phyloP scores from a whole-genome alignment of 2,113 vertebrate species.

The Syngnathus typhle region DNA sequence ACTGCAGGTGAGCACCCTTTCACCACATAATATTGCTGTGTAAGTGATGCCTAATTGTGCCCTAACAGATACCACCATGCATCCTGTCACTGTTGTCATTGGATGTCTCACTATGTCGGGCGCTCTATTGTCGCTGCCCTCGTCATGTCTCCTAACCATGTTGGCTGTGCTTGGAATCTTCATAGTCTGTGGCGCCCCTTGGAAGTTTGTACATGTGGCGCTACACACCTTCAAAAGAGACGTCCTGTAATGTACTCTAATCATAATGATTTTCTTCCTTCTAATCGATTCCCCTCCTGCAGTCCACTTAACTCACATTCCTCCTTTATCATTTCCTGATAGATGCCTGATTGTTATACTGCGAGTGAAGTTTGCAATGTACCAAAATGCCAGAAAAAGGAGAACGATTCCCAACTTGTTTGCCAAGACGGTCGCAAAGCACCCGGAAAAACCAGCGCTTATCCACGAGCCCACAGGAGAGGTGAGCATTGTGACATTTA shows the following conservation, averaged over 20 bases:
- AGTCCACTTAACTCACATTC: neutral
- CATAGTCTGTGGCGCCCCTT: slow-evolving; percentile 62
- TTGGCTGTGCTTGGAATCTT: slow-evolving; percentile 67
- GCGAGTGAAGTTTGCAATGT: slow-evolving; percentile 70
- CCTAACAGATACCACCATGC: slow-evolving; percentile 29
- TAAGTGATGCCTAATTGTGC: neutral
- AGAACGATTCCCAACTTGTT: slow-evolving; percentile 77
- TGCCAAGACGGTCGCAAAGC: slow-evolving; percentile 52
- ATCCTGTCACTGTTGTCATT: neutral
- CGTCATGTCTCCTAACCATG: slow-evolving; percentile 42
- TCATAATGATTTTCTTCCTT: neutral
- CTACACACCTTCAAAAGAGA: slow-evolving; percentile 74
- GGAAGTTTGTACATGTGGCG: slow-evolving; percentile 73
- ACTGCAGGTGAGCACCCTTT: slow-evolving; percentile 22
- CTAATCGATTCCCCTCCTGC: neutral
- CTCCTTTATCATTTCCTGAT: slow-evolving; percentile 22
- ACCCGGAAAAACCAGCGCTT: slow-evolving; percentile 76
- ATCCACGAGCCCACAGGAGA: slow-evolving; percentile 74
- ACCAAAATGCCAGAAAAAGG: slow-evolving; percentile 46
- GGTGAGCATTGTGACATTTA: slow-evolving; percentile 34
- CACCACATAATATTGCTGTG: neutral
- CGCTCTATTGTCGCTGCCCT: slow-evolving; percentile 15
- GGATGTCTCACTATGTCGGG: slow-evolving; percentile 33
- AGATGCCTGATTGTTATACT: slow-evolving; percentile 73
- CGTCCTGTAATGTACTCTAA: slow-evolving; percentile 67